Evolutionary conservation across 2,113 vertebrate species (phyloP), one percentile per base, ranked within the genome.

Genomic region (Lipophrys pholis): DNA sequence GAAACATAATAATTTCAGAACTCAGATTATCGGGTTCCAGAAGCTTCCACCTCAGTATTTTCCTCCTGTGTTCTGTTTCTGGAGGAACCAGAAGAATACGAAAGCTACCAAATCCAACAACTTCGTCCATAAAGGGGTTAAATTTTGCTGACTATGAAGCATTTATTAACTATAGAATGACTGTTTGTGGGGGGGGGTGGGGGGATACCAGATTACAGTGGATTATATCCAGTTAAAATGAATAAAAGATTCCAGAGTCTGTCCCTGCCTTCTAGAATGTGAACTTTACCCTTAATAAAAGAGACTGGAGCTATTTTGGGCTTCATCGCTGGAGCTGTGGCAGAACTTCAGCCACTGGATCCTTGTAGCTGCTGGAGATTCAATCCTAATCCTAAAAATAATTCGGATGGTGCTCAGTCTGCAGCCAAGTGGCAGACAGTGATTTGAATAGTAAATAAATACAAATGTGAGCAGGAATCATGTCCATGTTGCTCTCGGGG

Each of bases 381-480:
- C 63, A 66, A 60, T 5, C 35, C 38, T 78, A 83, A 76, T 76
- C 74, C 67, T 70, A 72, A 73, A 85, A 84, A 78, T 85, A 76
- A 70, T 81, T 54, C 55, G 11, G 17, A 55, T 14, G 12, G 11
- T 17, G 50, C 12, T 12, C 57, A 49, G 42, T 15, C 63, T 52
- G 45, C 7, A 63, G 43, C 1, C 11, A 43, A 30, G 21, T 30
- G 21, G 21, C 21, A 2, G 21, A 30, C 4, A 1, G 43, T 9
- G 52, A 82, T 78, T 65, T 54, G 56, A 46, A 57, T 30, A 30
- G 2, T 30, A 30, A 30, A 30, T 30, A 30, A 30, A 30, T 30
- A 30, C 21, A 30, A 30, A 30, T 30, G 21, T 30, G 21, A 30
- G 21, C 21, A 30, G 21, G 21, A 30, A 30, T 30, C 21, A 30